Evolutionary conservation across 2,113 vertebrate genomes (phyloP).

Genomic region (Rallus limicola): DNA sequence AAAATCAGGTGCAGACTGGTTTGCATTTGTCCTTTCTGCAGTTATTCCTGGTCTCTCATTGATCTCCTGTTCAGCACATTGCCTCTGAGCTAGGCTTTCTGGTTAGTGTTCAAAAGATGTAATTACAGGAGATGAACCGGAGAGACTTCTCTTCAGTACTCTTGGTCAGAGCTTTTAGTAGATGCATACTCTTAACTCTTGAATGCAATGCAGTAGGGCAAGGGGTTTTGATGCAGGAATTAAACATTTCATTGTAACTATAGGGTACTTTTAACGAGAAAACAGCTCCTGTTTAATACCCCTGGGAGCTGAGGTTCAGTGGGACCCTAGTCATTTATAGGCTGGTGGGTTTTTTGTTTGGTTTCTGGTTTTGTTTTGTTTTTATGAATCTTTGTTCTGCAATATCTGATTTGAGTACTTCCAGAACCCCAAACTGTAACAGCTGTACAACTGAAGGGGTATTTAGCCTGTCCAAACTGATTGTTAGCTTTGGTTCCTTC

Average conservation of each 20-base stretch:
- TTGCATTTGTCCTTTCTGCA: not conserved
- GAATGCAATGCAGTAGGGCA: not conserved
- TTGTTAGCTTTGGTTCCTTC: not conserved
- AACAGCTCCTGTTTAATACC: not conserved
- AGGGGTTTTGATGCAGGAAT: not conserved
- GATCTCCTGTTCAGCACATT: not conserved
- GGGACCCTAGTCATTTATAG: not conserved
- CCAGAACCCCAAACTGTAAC: not conserved
- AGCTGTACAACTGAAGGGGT: not conserved
- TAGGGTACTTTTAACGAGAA: not conserved
- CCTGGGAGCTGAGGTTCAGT: accelerated
- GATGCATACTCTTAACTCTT: not conserved
- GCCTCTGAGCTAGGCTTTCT: not conserved
- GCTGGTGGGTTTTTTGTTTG: not conserved
- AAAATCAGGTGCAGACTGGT: not conserved
- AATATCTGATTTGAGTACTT: not conserved
- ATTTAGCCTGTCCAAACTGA: not conserved
- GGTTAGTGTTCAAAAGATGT: not conserved
- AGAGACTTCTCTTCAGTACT: not conserved
- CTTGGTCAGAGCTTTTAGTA: not conserved
- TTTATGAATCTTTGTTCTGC: not conserved
- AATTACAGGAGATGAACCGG: not conserved
- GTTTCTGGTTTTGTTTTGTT: not conserved
- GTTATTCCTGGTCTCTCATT: not conserved
- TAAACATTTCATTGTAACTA: not conserved